Evolutionary conservation across 2,113 vertebrate species (phyloP).

Genomic region (Spermophilus dauricus): DNA sequence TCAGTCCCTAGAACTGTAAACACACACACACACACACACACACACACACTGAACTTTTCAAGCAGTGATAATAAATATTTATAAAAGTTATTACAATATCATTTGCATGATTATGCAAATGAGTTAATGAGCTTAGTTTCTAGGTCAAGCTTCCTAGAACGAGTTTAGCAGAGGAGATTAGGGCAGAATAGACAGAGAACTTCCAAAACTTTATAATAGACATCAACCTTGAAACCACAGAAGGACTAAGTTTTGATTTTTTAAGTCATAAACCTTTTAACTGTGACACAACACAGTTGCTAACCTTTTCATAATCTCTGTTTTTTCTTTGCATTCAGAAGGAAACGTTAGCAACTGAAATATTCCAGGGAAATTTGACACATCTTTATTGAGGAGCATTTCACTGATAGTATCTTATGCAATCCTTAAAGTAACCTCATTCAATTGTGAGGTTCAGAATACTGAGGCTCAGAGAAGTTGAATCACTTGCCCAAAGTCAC

Average conservation of each 20-base stretch:
- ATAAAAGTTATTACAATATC: neutral
- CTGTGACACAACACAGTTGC: neutral
- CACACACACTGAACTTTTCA: neutral
- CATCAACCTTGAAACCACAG: neutral
- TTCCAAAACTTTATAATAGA: neutral
- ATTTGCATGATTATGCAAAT: neutral
- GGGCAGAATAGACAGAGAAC: neutral
- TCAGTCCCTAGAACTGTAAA: too few species aligned
- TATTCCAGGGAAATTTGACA: neutral
- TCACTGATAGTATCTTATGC: neutral
- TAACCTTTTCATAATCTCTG: slow-evolving; percentile 11
- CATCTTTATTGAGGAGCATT: neutral
- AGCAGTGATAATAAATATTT: neutral
- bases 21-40: neutral
- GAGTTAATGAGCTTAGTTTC: neutral
- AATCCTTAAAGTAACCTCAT: neutral
- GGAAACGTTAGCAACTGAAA: slow-evolving; percentile 17
- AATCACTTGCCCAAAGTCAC: neutral
- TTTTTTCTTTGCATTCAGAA: neutral
- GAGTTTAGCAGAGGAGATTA: neutral
- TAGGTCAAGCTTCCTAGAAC: neutral
- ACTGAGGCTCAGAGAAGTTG: slow-evolving; percentile 14
- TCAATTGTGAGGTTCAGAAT: neutral
- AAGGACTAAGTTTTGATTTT: neutral
- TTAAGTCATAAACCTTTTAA: neutral